Conservation (phyloP, 2,797 vertebrate species). For the Peromyscus aztecus region DNA sequence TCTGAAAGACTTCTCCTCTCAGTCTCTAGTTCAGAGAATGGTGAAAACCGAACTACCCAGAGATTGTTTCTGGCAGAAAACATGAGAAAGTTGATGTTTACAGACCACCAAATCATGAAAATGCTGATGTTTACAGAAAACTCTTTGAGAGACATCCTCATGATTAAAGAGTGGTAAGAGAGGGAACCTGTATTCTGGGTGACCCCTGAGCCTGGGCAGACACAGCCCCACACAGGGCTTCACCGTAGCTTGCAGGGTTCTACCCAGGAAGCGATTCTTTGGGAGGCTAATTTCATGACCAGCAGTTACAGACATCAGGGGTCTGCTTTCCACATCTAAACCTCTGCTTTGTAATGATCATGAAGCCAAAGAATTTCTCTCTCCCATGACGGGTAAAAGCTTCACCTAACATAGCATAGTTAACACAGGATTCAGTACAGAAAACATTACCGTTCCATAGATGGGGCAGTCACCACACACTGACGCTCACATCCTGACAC, state of each 20-base stretch:
- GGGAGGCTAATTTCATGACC: conserved; percentile 68
- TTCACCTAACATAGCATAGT: rapidly evolving
- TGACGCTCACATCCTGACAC: not conserved
- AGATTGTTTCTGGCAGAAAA: not conserved
- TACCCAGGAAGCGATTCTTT: conserved; percentile 53
- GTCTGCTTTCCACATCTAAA: conserved; percentile 67
- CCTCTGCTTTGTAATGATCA: conserved; percentile 78
- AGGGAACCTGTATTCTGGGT: conserved; percentile 63
- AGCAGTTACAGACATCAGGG: conserved; percentile 62
- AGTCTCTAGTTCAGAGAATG: not conserved
- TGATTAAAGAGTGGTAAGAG: conserved; percentile 76
- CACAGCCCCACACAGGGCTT: conserved; percentile 44
- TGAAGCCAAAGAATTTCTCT: conserved; percentile 70
- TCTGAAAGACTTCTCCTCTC: not conserved
- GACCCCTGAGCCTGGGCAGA: conserved; percentile 43
- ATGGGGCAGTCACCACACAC: not conserved
- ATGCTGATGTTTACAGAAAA: conserved; percentile 59
- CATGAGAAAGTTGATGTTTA: conserved; percentile 16
- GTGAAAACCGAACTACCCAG: not conserved
- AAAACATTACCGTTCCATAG: rapidly evolving
- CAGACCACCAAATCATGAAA: conserved; percentile 61
- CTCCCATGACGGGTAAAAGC: not conserved
- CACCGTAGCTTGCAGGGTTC: conserved; percentile 17
- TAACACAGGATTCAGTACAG: not conserved
- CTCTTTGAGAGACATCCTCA: conserved; percentile 53